Evolutionary conservation across 2,888 invertebrate species (phyloP).

Genomic region (Nasonovia ribisnigri): DNA sequence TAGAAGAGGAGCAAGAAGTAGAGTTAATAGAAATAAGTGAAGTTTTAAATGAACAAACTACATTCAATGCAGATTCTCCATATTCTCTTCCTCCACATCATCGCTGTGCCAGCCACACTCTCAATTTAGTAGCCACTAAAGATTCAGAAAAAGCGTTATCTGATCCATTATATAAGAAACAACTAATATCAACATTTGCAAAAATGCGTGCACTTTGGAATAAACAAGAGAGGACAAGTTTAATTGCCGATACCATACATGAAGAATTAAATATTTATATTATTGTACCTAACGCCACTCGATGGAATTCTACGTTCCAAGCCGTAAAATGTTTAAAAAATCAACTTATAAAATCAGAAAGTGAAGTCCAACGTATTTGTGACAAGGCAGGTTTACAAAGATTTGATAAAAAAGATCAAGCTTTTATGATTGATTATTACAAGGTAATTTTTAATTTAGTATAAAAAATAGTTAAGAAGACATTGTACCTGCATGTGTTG

Average conservation of each 20-base stretch:
- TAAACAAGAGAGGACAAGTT: neutral
- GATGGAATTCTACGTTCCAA: slow-evolving; percentile 6
- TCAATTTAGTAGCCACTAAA: neutral
- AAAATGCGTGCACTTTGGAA: neutral
- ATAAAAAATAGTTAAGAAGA: neutral
- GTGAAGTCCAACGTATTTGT: neutral
- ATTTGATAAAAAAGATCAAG: neutral
- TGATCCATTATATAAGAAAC: neutral
- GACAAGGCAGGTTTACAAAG: neutral
- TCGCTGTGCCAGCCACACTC: neutral
- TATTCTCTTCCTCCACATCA: neutral
- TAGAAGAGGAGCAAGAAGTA: too few species aligned
- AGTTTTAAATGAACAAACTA: neutral
- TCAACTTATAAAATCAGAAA: neutral
- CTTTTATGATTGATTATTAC: slow-evolving; percentile 14
- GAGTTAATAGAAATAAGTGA: too few species aligned
- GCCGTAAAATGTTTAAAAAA: neutral
- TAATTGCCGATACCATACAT: slow-evolving; percentile 11
- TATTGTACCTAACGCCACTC: neutral
- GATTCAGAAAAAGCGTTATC: neutral
- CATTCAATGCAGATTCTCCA: neutral
- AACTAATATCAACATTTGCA: neutral
- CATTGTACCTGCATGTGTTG: too few species aligned
- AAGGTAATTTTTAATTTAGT: neutral
- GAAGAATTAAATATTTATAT: slow-evolving; percentile 1